These are phyloP conservation scores for Druon quercuslanigerum DNA, from an alignment of 1,140 invertebrate genomes.

Conservation along the genomic window DNA sequence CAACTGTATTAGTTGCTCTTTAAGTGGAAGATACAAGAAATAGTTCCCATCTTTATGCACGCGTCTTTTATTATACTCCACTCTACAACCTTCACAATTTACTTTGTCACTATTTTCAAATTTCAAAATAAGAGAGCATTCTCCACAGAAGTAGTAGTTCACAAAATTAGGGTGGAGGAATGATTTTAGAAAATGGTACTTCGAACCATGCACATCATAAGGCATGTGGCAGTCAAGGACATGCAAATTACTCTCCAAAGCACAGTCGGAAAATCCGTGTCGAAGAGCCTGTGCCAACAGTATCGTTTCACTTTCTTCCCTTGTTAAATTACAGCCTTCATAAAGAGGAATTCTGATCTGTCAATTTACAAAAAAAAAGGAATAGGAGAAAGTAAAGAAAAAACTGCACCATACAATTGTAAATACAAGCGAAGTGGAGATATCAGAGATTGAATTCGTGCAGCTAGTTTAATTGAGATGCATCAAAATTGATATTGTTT, in stretches of 20 bases:
- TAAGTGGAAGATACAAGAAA: too few species aligned
- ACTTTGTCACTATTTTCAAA: slow-evolving; percentile 29
- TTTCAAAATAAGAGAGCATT: neutral
- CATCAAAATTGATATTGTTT: too few species aligned
- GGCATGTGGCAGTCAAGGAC: slow-evolving; percentile 6
- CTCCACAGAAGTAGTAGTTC: neutral
- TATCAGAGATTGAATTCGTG: too few species aligned
- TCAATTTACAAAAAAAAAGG: neutral
- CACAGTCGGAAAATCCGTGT: slow-evolving; percentile 10
- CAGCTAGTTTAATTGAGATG: too few species aligned
- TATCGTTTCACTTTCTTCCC: slow-evolving; percentile 31
- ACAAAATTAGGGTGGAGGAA: neutral
- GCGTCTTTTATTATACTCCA: neutral
- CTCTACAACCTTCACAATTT: neutral
- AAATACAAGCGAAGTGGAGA: too few species aligned
- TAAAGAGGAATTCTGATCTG: neutral
- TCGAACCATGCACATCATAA: neutral
- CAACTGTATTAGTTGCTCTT: too few species aligned
- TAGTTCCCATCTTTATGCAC: too few species aligned
- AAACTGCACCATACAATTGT: too few species aligned
- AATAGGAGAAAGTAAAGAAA: too few species aligned
- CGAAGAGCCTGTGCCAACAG: neutral
- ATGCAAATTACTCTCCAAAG: neutral
- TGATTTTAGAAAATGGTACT: slow-evolving; percentile 24
- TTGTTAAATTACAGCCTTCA: neutral